Evolutionary conservation across 2,797 vertebrate genomes (phyloP), one percentile per base, ranked within the genome.

Genomic region (Sebastes reedi): DNA sequence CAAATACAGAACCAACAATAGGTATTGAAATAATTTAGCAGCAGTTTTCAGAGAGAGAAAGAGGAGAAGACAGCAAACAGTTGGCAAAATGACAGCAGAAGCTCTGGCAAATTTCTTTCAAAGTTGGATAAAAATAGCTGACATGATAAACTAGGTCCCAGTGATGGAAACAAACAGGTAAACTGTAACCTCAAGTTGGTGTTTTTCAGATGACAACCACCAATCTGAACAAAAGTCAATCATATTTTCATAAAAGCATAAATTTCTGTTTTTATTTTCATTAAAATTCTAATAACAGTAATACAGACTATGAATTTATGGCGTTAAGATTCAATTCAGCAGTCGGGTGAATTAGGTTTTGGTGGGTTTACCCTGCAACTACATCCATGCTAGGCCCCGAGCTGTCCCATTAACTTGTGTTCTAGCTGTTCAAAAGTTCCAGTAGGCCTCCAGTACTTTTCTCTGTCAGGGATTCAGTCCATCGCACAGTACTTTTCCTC

Each of bases 1-100:
- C 75, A 75, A 79, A 72, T 78, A 87, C 77, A 74, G 79, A 87
- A 77, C 66, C 69, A 58, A 84, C 71, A 73, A 62, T 32, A 29
- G 66, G 78, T 36, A 14, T 30, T 14, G 22, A 85, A 89, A 62
- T 81, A 8, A 71, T 84, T 85, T 80, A 86, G 88, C 87, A 89
- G 91, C 83, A 80, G 32, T 77, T 88, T 84, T 18, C 18, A 71
- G 75, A 72, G 61, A 84, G 58, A 77, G 36, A 62, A 5, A 79
- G 34, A 74, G 58, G 52, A 55, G 46, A 56, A 24, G 50, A 78
- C 32, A 39, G 62, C 77, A 62, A 65, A 84, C 61, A 14, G 66
- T 46, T 52, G 70, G 69, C 32, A 46, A 18, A 62, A 85, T 56
- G 67, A 79, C 76, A 59, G 88, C 89, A 85, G 77, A 89, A 88